A percentile compares a stretch with the other conserved stretches of the same genome.
phyloP scores from a whole-genome alignment of 2,113 vertebrate species.

The Anser brachyrhynchus region DNA sequence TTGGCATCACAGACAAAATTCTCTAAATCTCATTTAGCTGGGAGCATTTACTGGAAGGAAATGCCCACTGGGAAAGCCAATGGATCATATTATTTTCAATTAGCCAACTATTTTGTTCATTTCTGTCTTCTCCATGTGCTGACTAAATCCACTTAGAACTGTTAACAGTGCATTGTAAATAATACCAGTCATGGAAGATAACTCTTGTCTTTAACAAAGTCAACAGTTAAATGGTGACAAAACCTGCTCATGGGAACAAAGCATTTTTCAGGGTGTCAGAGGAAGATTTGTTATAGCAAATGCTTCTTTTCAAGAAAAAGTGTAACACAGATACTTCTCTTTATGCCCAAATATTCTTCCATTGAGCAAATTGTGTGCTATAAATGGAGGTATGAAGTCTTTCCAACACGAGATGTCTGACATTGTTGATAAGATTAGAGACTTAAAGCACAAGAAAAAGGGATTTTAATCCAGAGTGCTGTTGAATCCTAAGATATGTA shows the following conservation, averaged over 20 bases:
- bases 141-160: neutral
- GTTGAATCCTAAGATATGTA: neutral
- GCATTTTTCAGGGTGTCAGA: neutral
- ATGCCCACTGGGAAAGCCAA: neutral
- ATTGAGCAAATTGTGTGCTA: neutral
- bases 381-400: neutral
- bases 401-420: neutral
- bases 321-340: neutral
- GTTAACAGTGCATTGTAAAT: neutral
- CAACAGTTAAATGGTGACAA: neutral
- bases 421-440: too few species aligned
- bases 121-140: neutral
- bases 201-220: neutral
- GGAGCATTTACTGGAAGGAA: constrained; percentile 1
- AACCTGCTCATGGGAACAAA: neutral
- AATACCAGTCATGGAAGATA: neutral
- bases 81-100: neutral
- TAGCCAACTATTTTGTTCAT: neutral
- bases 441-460: neutral
- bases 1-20: neutral
- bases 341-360: neutral
- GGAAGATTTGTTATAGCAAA: neutral
- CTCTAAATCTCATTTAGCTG: neutral
- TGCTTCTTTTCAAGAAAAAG: neutral
- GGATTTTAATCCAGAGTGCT: neutral